A percentile compares a stretch with the other conserved stretches of the same genome.
Conservation (phyloP, 2,113 vertebrate species). For the Sialia sialis region DNA sequence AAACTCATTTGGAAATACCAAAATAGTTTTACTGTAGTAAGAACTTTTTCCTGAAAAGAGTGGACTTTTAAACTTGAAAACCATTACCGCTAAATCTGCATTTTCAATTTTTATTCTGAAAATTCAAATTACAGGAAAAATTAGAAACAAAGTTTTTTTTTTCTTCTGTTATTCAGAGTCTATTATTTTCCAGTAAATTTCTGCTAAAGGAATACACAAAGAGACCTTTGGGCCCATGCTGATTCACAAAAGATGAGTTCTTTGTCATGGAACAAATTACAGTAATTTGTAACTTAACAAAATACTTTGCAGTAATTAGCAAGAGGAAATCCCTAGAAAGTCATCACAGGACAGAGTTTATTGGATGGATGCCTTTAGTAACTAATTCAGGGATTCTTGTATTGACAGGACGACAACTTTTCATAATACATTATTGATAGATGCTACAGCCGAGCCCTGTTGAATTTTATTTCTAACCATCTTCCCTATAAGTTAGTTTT, state of each 20-base stretch:
- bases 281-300: neutral
- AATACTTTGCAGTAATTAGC: neutral
- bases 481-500: neutral
- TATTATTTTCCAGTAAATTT: neutral
- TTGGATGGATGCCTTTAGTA: neutral
- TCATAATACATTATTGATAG: conserved; percentile 23
- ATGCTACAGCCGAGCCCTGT: neutral
- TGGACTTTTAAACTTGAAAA: neutral
- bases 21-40: neutral
- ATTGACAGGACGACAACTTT: neutral
- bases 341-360: neutral
- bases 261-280: neutral
- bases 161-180: neutral
- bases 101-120: neutral
- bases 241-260: neutral
- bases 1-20: neutral
- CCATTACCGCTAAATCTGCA: neutral
- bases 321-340: neutral
- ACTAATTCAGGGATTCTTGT: neutral
- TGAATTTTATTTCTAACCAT: neutral
- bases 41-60: neutral
- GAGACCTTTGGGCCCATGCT: neutral
- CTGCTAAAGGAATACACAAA: neutral
- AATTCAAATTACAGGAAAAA: neutral
- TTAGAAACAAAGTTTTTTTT: neutral